Evolutionary conservation across 2,797 vertebrate species (phyloP).

Genomic region (Ptychobarbus kaznakovi): DNA sequence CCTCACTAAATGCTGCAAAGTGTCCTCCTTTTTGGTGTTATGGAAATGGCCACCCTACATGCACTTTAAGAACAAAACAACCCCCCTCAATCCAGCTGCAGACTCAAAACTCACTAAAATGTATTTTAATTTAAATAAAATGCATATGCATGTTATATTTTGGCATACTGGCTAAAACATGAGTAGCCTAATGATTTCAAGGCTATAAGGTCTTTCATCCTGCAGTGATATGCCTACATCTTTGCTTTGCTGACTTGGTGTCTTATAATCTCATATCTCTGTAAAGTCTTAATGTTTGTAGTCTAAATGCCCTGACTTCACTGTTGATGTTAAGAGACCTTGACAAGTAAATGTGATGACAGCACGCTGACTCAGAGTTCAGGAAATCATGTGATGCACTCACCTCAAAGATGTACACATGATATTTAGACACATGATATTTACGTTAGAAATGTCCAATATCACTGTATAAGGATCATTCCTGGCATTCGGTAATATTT

Average conservation of each 20-base stretch:
- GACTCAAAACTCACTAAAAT: neutral
- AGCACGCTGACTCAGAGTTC: constrained; percentile 9
- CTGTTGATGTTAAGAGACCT: constrained; percentile 61
- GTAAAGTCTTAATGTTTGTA: constrained; percentile 28
- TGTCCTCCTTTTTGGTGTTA: no score
- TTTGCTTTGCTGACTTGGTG: constrained; percentile 28
- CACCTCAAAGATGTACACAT: neutral
- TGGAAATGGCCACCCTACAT: no score
- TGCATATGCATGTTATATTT: neutral
- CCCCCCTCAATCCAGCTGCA: no score
- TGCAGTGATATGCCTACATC: neutral
- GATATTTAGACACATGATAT: neutral
- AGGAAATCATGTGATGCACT: constrained; percentile 60
- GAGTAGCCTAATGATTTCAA: neutral
- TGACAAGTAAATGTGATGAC: constrained; percentile 47
- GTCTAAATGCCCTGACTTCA: constrained; percentile 55
- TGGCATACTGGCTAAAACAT: neutral
- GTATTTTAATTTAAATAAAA: neutral
- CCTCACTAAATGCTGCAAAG: no score
- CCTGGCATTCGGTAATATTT: neutral
- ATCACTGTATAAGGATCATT: neutral
- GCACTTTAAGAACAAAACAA: neutral
- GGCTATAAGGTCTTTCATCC: neutral
- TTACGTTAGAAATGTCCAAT: neutral
- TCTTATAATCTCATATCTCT: constrained; percentile 50